Conservation (phyloP, 2,113 vertebrate species). For the Muscicapa adusta region DNA sequence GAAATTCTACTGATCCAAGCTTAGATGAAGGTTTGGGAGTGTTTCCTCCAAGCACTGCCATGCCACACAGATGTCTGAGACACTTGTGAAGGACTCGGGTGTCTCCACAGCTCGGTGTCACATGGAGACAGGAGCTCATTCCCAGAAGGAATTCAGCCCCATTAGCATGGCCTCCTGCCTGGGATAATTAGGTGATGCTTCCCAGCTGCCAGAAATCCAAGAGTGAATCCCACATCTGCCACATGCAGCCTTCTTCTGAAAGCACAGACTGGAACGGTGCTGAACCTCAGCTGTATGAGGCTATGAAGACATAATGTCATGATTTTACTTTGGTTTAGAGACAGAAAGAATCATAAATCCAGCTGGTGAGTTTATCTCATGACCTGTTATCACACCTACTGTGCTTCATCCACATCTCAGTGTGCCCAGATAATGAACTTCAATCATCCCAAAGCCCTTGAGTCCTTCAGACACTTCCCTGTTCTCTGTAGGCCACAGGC, state of each 20-base stretch:
- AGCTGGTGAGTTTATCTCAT: neutral
- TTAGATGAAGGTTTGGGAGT: neutral
- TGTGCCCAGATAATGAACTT: neutral
- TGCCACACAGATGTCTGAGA: neutral
- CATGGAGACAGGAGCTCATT: neutral
- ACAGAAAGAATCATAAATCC: neutral
- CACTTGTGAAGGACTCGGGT: neutral
- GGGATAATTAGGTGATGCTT: slow-evolving; percentile 23
- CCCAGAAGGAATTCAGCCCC: neutral
- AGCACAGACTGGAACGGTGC: neutral
- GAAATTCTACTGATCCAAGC: neutral
- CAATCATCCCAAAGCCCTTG: neutral
- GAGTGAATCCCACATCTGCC: slow-evolving; percentile 21
- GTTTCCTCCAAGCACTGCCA: neutral
- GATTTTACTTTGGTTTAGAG: neutral
- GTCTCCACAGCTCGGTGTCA: neutral
- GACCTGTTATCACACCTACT: neutral
- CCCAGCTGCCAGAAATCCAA: slow-evolving; percentile 18
- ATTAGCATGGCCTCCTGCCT: neutral
- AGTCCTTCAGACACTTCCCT: neutral
- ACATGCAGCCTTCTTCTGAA: neutral
- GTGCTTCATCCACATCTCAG: neutral
- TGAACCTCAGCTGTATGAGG: neutral
- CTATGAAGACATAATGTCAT: neutral
- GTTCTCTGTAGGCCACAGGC: neutral